Conservation (phyloP, 2,113 vertebrate genomes). For the Perca flavescens region DNA sequence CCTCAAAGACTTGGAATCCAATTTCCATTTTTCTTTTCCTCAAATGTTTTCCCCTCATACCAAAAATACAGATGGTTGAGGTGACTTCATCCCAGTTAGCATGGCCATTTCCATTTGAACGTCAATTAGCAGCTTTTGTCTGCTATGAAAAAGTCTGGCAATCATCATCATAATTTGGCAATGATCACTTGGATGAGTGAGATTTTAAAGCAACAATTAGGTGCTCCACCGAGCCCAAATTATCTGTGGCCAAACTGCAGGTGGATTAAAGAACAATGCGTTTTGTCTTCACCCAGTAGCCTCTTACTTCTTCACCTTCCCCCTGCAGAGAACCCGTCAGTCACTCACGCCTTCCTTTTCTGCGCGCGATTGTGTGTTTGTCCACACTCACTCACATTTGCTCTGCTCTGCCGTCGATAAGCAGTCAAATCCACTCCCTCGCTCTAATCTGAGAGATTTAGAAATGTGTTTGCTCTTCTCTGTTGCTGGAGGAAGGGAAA, state of each 20-base stretch:
- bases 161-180: background rate
- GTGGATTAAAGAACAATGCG: background rate
- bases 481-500: background rate
- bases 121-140: conserved; percentile 12
- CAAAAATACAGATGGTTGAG: background rate
- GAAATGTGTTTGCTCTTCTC: conserved; percentile 39
- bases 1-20: background rate
- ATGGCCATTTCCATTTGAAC: background rate
- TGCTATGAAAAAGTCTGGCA: background rate
- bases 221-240: background rate
- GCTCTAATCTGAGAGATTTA: conserved; percentile 45
- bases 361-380: background rate
- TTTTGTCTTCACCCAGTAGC: background rate
- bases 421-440: conserved; percentile 23
- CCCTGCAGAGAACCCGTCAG: background rate
- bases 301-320: background rate
- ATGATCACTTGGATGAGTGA: conserved; percentile 1
- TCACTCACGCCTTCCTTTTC: background rate
- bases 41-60: background rate
- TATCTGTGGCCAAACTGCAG: background rate
- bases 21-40: background rate
- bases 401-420: conserved; percentile 38
- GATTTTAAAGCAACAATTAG: background rate
- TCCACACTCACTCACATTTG: conserved; percentile 6
- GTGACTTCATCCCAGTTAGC: background rate